phyloP scores from a whole-genome alignment of 1,140 invertebrate genomes.

The Pseudomyrmex sp. region DNA sequence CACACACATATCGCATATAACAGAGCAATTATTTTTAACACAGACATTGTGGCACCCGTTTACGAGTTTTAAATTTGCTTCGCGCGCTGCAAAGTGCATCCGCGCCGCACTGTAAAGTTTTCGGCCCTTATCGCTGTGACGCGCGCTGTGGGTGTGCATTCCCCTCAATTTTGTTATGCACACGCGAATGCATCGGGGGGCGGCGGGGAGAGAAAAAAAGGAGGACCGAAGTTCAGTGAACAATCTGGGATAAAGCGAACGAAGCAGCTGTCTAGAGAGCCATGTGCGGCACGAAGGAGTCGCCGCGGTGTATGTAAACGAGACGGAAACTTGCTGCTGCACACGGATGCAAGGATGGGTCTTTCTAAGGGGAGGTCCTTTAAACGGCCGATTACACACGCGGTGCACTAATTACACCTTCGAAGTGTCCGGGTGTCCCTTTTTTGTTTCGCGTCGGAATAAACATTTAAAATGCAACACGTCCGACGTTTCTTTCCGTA shows the following conservation, averaged over 20 bases:
- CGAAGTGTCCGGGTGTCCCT: no score
- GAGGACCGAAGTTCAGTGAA: constrained; percentile 64
- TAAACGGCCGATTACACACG: constrained; percentile 9
- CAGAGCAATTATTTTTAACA: no score
- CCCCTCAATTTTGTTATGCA: constrained; percentile 59
- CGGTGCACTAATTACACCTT: not conserved
- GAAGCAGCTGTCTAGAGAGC: constrained; percentile 53
- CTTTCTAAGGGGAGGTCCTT: constrained; percentile 55
- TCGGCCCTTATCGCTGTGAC: not conserved
- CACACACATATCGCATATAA: no score
- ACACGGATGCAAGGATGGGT: constrained; percentile 38
- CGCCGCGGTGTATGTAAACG: constrained; percentile 54
- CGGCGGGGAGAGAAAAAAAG: not conserved
- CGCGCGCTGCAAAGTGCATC: constrained; percentile 10
- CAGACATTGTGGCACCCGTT: not conserved
- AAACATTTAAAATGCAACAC: not conserved
- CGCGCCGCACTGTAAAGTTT: constrained; percentile 47
- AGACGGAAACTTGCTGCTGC: constrained; percentile 46
- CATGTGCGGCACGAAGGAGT: constrained; percentile 7
- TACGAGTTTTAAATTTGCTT: constrained; percentile 42
- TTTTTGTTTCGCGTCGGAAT: not conserved
- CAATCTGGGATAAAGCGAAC: constrained; percentile 59
- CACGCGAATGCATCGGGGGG: constrained; percentile 12
- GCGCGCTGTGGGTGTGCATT: not conserved
- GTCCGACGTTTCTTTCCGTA: not conserved